Percentiles rank a stretch among this genome's conserved stretches.
Conservation (phyloP, 2,888 invertebrate species). For the Rambutsinella grinnellia region DNA sequence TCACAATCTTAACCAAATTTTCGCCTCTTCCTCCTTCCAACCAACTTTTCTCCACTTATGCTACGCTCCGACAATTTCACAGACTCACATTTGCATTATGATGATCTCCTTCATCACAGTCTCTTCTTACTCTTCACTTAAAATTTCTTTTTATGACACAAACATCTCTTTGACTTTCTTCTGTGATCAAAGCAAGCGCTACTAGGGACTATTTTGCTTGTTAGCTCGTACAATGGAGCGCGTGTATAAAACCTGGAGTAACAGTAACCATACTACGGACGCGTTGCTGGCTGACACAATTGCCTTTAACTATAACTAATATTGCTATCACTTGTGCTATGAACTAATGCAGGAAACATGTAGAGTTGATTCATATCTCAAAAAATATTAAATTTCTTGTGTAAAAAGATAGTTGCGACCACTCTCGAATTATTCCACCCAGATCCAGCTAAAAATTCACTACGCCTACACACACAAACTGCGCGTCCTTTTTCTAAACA, state of each 20-base stretch:
- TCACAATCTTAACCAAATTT: constrained; percentile 28
- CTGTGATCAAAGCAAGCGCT: too few relatives aligned
- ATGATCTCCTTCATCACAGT: too few relatives aligned
- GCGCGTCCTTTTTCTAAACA: not conserved
- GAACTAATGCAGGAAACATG: not conserved
- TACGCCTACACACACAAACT: not conserved
- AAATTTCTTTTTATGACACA: too few relatives aligned
- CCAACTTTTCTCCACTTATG: not conserved
- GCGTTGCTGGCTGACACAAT: too few relatives aligned
- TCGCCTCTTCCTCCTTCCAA: constrained; percentile 11
- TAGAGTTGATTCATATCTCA: not conserved
- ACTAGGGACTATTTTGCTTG: too few relatives aligned
- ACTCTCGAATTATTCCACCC: not conserved
- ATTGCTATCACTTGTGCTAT: not conserved
- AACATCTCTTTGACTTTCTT: too few relatives aligned
- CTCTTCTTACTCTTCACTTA: too few relatives aligned
- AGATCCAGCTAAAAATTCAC: not conserved
- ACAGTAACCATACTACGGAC: not conserved
- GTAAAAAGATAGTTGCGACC: not conserved
- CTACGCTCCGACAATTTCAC: not conserved
- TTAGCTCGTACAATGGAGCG: too few relatives aligned
- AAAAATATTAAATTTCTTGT: not conserved
- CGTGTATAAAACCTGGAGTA: not conserved
- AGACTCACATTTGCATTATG: not conserved
- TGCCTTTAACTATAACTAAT: not conserved